phyloP scores from a whole-genome alignment of 2,888 invertebrate genomes.

The Nasonovia ribisnigri region DNA sequence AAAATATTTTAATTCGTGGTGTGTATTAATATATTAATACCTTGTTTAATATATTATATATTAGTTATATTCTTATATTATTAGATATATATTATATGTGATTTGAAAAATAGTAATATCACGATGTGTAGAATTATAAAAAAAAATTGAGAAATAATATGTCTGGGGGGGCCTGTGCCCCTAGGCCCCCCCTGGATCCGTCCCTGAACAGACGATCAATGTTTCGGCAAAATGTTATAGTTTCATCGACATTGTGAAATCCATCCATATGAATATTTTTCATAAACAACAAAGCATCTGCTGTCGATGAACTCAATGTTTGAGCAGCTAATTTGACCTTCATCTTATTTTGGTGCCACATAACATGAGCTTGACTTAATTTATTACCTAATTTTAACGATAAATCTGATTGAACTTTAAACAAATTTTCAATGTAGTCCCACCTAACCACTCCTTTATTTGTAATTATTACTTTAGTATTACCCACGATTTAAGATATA shows the following conservation, averaged over 20 bases:
- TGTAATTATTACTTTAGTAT: neutral
- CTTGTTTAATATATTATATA: too few relatives aligned
- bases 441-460: neutral
- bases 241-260: neutral
- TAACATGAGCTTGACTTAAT: neutral
- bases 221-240: neutral
- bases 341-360: neutral
- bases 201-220: neutral
- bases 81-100: too few relatives aligned
- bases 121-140: too few relatives aligned
- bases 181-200: too few relatives aligned
- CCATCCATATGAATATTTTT: neutral
- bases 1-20: too few relatives aligned
- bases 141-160: too few relatives aligned
- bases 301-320: neutral
- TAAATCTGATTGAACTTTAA: neutral
- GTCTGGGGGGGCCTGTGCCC: too few relatives aligned
- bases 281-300: neutral
- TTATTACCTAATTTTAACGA: slow-evolving; percentile 8
- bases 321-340: too few relatives aligned
- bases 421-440: slow-evolving; percentile 10
- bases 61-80: too few relatives aligned
- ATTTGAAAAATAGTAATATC: too few relatives aligned
- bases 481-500: neutral
- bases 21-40: too few relatives aligned